Evolutionary conservation across 1,140 invertebrate species (phyloP), one percentile per base, ranked within the genome.

Genomic region (Stegodyphus mimosarum): DNA sequence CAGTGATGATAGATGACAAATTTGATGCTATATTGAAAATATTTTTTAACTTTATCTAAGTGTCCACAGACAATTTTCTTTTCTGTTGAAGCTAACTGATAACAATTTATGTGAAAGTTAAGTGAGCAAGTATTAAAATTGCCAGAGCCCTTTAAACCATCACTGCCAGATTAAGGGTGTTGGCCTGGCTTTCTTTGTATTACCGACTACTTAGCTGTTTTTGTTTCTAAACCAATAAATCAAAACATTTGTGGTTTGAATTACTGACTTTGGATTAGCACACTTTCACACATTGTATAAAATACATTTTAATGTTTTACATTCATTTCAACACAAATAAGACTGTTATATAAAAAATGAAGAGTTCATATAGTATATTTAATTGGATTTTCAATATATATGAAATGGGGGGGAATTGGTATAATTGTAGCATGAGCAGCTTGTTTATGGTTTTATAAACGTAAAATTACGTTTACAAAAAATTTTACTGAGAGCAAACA

Each of bases 141-240:
- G 64, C 64, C 64, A 67, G 64, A 15, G 64, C 17, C 64, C n/a
- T 67, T 67, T 67, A 67, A 67, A 67, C 64, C 64, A 18, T 67
- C 64, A 67, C 64, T 67, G 64, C 64, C 64, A 67, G 64, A 67
- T 67, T 67, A 18, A 67, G 17, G 17, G 11, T 67, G 17, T 67
- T 67, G 64, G 17, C 64, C 64, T 67, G 64, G 64, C 64, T 67
- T n/a, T 18, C 64, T 67, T 67, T 67, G 64, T 67, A 67, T 67
- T 67, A 67, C 17, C 7, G 11, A 67, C 64, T 67, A 67, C 64
- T n/a, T 17, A 67, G 64, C 64, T 67, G 64, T 15, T 15, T 7
- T 7, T 7, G 17, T 67, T 67, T 67, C 17, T 67, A 67, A 67
- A 67, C 17, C 15, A 67, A 67, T 67, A 67, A 67, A 67, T 67